Conservation (phyloP, 2,797 vertebrate genomes). For the Spinus pinus region DNA sequence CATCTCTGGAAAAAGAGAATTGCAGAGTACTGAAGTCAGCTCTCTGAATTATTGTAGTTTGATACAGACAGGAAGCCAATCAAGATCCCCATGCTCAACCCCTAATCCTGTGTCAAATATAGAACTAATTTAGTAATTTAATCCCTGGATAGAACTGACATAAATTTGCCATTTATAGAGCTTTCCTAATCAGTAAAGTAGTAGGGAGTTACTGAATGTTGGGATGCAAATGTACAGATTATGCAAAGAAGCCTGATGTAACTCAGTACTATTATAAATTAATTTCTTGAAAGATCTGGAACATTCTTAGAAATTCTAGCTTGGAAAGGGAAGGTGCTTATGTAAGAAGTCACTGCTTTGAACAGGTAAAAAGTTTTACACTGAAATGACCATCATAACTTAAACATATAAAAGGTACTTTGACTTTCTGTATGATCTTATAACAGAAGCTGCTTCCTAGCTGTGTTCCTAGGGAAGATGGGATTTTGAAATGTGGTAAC, state of each 20-base stretch:
- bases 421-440: neutral
- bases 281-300: neutral
- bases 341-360: neutral
- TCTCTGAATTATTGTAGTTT: neutral
- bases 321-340: neutral
- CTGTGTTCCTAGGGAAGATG: neutral
- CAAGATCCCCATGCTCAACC: neutral
- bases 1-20: neutral
- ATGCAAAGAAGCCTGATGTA: neutral
- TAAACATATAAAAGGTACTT: neutral
- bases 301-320: neutral
- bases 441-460: neutral
- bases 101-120: neutral
- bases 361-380: neutral
- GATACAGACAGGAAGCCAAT: neutral
- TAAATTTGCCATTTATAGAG: conserved; percentile 14
- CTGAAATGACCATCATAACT: neutral
- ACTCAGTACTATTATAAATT: neutral
- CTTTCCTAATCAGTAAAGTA: neutral
- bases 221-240: neutral
- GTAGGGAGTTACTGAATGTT: neutral
- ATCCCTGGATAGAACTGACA: conserved; percentile 3
- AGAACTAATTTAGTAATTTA: conserved; percentile 21
- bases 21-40: neutral
- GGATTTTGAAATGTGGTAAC: neutral